Conservation (phyloP, 2,888 invertebrate genomes). For the Lymantria monacha region DNA sequence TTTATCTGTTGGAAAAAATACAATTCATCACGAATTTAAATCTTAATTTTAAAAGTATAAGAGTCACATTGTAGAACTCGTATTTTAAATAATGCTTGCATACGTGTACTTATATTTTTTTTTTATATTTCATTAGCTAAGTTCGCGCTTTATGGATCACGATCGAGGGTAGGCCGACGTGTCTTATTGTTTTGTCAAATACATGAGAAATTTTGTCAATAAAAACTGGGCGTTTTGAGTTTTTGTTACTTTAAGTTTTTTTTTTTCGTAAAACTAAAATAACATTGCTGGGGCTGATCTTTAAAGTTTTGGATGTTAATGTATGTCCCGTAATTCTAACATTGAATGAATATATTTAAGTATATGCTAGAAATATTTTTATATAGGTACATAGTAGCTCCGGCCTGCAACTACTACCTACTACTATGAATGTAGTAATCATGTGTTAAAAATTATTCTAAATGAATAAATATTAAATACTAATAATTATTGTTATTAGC, state of each 20-base stretch:
- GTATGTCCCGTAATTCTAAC: conserved; percentile 8
- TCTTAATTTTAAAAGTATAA: conserved; percentile 32
- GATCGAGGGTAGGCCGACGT: conserved; percentile 72
- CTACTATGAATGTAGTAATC: too few relatives aligned
- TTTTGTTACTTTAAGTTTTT: conserved; percentile 33
- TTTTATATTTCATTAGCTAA: conserved; percentile 78
- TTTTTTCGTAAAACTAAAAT: not conserved
- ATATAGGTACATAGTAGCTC: too few relatives aligned
- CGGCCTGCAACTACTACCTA: too few relatives aligned
- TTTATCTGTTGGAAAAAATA: conserved; percentile 19
- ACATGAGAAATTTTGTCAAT: conserved; percentile 76
- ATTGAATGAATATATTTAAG: not conserved
- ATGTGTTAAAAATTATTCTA: too few relatives aligned
- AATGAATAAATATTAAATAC: too few relatives aligned
- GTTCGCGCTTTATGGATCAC: conserved; percentile 79
- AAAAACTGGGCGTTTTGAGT: conserved; percentile 65
- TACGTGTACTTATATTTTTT: conserved; percentile 68
- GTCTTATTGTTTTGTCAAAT: conserved; percentile 77
- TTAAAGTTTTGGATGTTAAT: conserved; percentile 27
- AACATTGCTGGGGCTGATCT: conserved; percentile 28
- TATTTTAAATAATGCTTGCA: conserved; percentile 38
- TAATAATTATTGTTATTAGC: too few relatives aligned
- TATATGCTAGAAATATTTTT: not conserved
- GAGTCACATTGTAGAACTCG: conserved; percentile 12
- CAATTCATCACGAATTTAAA: conserved; percentile 11